Percentiles rank a stretch among this genome's conserved stretches.
phyloP scores from a whole-genome alignment of 1,140 invertebrate species.

The Phortica variegata region DNA sequence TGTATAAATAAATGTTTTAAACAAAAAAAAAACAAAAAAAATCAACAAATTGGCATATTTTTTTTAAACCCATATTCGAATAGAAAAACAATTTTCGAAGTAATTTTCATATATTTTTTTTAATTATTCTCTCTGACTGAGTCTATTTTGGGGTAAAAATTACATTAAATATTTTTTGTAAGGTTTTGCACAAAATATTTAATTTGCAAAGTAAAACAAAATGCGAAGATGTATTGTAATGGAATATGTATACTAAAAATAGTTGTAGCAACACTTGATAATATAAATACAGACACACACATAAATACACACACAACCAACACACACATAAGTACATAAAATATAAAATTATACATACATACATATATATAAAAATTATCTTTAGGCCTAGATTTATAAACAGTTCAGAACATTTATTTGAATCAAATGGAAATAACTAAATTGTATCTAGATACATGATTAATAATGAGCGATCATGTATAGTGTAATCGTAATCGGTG shows the following conservation, averaged over 20 bases:
- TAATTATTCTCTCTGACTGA: not conserved
- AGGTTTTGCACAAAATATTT: too few species aligned
- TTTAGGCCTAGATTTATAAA: slow-evolving; percentile 50
- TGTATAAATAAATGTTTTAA: slow-evolving; percentile 49
- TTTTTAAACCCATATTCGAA: slow-evolving; percentile 26
- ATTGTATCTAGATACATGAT: slow-evolving; percentile 9
- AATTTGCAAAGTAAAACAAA: too few species aligned
- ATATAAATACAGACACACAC: too few species aligned
- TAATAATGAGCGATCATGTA: slow-evolving; percentile 6
- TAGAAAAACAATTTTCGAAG: not conserved
- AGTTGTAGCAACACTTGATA: too few species aligned
- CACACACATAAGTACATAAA: not conserved
- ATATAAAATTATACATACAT: not conserved
- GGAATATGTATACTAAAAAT: too few species aligned
- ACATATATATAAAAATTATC: slow-evolving; percentile 13
- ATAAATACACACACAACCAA: not conserved
- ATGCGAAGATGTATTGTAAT: too few species aligned
- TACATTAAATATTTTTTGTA: not conserved
- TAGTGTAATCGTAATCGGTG: slow-evolving; percentile 20
- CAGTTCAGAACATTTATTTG: slow-evolving; percentile 50
- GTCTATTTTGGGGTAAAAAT: not conserved
- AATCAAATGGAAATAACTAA: slow-evolving; percentile 20
- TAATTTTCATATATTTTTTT: not conserved
- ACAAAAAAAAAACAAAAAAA: slow-evolving; percentile 32
- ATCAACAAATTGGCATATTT: slow-evolving; percentile 37